Evolutionary conservation across 2,113 vertebrate genomes (phyloP).

Genomic region (Alligator mississippiensis): DNA sequence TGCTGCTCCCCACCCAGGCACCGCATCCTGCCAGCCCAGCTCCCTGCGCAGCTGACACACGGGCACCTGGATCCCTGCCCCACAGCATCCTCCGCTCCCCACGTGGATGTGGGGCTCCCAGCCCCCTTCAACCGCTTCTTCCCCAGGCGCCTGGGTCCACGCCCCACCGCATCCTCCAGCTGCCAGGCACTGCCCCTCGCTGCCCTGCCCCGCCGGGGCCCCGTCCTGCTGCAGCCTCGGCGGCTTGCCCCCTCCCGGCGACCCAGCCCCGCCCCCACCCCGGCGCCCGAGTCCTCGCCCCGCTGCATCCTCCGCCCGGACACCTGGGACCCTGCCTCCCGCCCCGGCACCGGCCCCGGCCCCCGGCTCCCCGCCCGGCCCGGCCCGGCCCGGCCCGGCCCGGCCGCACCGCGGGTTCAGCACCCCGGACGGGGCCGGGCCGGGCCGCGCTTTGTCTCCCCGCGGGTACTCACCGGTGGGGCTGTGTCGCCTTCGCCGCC

Average conservation of each 20-base stretch:
- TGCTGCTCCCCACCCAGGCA: background rate
- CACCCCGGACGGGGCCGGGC: background rate
- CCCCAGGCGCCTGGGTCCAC: background rate
- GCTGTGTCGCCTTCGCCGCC: background rate
- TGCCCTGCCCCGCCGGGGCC: constrained; percentile 21
- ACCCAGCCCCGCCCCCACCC: background rate
- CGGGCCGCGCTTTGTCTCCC: constrained; percentile 18
- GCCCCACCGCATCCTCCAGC: background rate
- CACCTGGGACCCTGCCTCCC: background rate
- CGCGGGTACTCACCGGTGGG: background rate
- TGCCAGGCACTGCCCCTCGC: background rate
- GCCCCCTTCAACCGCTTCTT: too few relatives aligned
- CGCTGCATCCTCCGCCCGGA: background rate
- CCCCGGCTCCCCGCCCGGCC: background rate
- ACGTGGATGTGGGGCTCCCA: background rate
- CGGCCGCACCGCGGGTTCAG: background rate
- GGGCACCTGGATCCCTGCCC: background rate
- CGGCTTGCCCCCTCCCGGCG: too few relatives aligned
- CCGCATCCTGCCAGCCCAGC: background rate
- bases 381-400: background rate
- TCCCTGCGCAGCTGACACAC: too few relatives aligned
- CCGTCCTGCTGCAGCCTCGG: background rate
- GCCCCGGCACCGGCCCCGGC: background rate
- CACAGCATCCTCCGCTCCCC: too few relatives aligned
- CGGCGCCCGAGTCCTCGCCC: background rate